Base-by-base conservation (phyloP, 2,888 invertebrate genomes). In the Parnassius apollo region DNA sequence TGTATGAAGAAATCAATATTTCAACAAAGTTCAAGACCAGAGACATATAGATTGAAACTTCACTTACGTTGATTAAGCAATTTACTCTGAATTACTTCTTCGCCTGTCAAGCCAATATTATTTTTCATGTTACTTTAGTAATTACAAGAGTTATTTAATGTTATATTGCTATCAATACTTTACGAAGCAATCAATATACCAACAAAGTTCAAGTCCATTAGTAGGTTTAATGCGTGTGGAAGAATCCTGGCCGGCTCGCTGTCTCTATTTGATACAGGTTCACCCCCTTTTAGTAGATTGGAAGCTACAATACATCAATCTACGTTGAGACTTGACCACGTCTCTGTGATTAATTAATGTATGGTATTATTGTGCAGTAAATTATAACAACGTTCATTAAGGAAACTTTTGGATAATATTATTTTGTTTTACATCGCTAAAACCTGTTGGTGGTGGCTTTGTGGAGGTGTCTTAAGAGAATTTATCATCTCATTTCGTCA, bases 161-260 rank as follows among this genome's bases (percentile, higher is more conserved):
- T 1, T 8, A 48, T 25, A 18, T 60, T 49, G n/a, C 8, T 49
- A 49, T 58, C 42, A 42, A 42, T 46, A 58, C 54, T 25, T n/a
- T 42, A 52, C 25, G 50, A 46, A 44, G 44, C 53, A 58, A 64
- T 64, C 55, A 57, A 61, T 64, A 61, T 18, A 53, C 9, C 51
- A n/a, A 12, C 50, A 61, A 57, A 57, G 77, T 75, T 71, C 69
- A 72, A 71, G 71, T 74, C 74, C 69, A 75, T 76, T 75, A 77
- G 66, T 69, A 71, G 70, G 75, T 78, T 77, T 76, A 76, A 76
- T 69, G 71, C 69, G 68, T 71, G 65, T 71, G 71, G 73, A 77
- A 78, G 78, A 75, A 75, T 70, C 68, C 69, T 71, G 25, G 60
- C 66, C 66, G 60, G 64, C 63, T 69, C 75, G 73, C 73, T 79